Conservation (phyloP, 2,797 vertebrate species). For the Anguilla marmorata region DNA sequence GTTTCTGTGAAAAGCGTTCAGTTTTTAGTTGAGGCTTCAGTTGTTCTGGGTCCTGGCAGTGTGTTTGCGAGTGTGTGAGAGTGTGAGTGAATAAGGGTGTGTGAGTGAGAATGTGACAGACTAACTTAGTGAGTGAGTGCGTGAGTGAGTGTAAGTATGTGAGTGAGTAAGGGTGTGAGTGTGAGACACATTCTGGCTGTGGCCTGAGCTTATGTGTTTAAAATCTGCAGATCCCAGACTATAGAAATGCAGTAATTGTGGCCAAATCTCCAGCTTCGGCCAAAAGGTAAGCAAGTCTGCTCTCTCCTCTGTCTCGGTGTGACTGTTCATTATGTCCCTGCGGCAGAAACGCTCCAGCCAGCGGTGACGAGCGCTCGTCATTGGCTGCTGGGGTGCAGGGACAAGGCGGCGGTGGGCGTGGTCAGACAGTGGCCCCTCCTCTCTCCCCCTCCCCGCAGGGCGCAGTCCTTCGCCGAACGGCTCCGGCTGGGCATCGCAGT, state of each 20-base stretch:
- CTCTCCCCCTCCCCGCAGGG: slow-evolving; percentile 68
- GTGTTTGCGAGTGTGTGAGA: not conserved
- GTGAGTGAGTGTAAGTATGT: not conserved
- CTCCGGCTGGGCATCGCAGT: slow-evolving; percentile 90
- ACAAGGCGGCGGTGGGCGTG: not conserved
- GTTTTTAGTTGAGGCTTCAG: too few relatives aligned
- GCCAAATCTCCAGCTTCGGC: slow-evolving; percentile 97
- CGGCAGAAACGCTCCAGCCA: not conserved
- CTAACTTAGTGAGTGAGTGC: not conserved
- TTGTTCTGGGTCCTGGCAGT: not conserved
- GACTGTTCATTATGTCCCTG: not conserved
- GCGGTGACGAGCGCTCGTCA: not conserved
- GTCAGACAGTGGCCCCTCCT: not conserved
- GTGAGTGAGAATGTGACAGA: not conserved
- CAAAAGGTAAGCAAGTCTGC: slow-evolving; percentile 79
- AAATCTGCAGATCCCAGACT: slow-evolving; percentile 89
- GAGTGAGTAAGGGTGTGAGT: not conserved
- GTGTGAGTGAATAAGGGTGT: too few relatives aligned
- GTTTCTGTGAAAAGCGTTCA: not conserved
- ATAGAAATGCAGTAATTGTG: slow-evolving; percentile 98
- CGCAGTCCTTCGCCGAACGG: slow-evolving; percentile 94
- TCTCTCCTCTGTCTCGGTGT: slow-evolving; percentile 34
- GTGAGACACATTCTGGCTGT: not conserved
- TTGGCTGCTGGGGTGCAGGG: not conserved
- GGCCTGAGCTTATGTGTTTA: slow-evolving; percentile 28